Percentiles rank a stretch among this genome's conserved stretches.
Evolutionary conservation across 2,888 invertebrate genomes (phyloP).

Genomic region (Cataglyphis altisquamis): DNA sequence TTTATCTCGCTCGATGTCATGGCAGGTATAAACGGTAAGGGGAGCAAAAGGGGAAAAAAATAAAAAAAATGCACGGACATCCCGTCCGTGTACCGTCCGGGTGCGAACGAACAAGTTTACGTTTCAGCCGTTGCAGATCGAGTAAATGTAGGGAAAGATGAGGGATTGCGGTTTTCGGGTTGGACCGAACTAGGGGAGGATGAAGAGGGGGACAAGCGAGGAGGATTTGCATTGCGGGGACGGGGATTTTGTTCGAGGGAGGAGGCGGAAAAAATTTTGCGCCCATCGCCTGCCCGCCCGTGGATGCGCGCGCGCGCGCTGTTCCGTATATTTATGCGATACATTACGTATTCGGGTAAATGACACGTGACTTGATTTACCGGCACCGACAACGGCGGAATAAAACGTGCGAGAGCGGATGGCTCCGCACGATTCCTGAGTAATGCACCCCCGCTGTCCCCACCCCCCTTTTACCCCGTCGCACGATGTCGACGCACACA

Average conservation of each 20-base stretch:
- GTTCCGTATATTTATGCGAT: constrained; percentile 81
- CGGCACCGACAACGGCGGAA: constrained; percentile 79
- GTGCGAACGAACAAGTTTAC: constrained; percentile 80
- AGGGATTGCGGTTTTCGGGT: constrained; percentile 81
- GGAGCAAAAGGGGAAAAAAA: constrained; percentile 28
- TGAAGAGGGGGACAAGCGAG: constrained; percentile 52
- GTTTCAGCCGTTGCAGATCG: constrained; percentile 80
- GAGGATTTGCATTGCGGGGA: constrained; percentile 42
- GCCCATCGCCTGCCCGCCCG: constrained; percentile 71
- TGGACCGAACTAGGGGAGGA: constrained; percentile 69
- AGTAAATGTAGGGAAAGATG: constrained; percentile 82
- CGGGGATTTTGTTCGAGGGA: constrained; percentile 39
- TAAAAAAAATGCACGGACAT: constrained; percentile 56
- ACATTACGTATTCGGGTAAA: constrained; percentile 84
- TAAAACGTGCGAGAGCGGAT: constrained; percentile 80
- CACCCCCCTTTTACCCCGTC: neutral
- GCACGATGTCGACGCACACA: constrained; percentile 51
- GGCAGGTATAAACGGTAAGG: constrained; percentile 62
- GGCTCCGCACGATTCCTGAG: constrained; percentile 81
- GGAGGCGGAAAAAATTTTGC: constrained; percentile 73
- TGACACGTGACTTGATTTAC: constrained; percentile 85
- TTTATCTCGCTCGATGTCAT: constrained; percentile 76
- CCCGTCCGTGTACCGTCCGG: constrained; percentile 50
- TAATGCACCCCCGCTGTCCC: constrained; percentile 54
- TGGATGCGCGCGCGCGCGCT: constrained; percentile 66